phyloP scores from a whole-genome alignment of 1,140 invertebrate genomes.

The Oncopeltus fasciatus region DNA sequence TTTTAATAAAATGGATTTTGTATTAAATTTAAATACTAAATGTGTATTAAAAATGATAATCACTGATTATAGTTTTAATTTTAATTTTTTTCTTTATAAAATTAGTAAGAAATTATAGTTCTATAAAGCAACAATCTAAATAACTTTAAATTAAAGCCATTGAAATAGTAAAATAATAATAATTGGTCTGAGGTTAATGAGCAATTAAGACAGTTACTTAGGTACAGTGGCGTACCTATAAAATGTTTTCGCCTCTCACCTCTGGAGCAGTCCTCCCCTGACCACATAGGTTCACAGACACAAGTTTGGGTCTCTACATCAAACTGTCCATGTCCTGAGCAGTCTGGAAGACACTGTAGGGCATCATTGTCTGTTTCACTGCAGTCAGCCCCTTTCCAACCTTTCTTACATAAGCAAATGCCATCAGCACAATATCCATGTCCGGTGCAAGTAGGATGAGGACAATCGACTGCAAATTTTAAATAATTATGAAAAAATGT shows the following conservation, averaged over 20 bases:
- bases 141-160: no score
- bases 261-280: conserved; percentile 86
- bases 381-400: conserved; percentile 88
- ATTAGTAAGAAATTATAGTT: no score
- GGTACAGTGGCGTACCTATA: conserved; percentile 20
- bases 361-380: conserved; percentile 83
- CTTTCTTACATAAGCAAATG: conserved; percentile 91
- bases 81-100: no score
- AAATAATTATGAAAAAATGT: no score
- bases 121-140: no score
- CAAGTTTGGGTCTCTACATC: conserved; percentile 84
- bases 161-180: no score
- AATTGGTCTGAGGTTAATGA: no score
- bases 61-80: no score
- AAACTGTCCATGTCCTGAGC: conserved; percentile 85
- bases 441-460: conserved; percentile 84
- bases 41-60: no score
- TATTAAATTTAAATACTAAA: no score
- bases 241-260: conserved; percentile 35
- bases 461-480: conserved; percentile 69
- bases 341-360: conserved; percentile 83
- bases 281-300: conserved; percentile 81
- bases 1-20: no score
- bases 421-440: conserved; percentile 93
- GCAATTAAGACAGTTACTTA: no score